Percentiles rank a stretch among this genome's conserved stretches.
phyloP scores from a whole-genome alignment of 1,140 invertebrate species.

The Zaprionus taronus region DNA sequence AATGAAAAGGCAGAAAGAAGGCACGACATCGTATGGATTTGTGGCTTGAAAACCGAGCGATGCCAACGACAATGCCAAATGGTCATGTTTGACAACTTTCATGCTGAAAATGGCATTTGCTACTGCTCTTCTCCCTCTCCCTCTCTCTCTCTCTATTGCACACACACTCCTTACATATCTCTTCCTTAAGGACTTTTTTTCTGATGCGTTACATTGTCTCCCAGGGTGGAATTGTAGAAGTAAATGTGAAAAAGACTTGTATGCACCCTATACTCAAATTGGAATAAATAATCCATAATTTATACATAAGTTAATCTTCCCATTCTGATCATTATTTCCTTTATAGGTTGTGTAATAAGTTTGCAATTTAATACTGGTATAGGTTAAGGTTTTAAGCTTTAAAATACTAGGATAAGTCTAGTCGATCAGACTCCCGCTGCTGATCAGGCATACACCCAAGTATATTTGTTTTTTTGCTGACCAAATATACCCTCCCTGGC shows the following conservation, averaged over 20 bases:
- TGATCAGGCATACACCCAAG: too few species aligned
- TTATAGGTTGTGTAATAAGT: too few species aligned
- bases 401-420: too few species aligned
- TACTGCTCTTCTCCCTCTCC: not conserved
- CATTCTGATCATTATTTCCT: too few species aligned
- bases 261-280: not conserved
- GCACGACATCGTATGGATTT: slow-evolving; percentile 68
- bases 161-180: not conserved
- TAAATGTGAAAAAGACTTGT: not conserved
- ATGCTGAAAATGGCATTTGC: slow-evolving; percentile 26
- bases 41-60: slow-evolving; percentile 65
- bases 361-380: too few species aligned
- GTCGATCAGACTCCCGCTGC: too few species aligned
- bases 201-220: slow-evolving; percentile 66
- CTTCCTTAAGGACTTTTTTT: slow-evolving; percentile 4
- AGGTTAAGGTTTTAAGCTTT: too few species aligned
- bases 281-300: not conserved
- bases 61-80: slow-evolving; percentile 52
- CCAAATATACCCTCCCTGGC: not conserved
- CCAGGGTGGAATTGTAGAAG: slow-evolving; percentile 59
- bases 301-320: too few species aligned
- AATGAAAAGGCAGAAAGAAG: slow-evolving; percentile 58
- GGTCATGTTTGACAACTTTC: slow-evolving; percentile 75
- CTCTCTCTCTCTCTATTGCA: slow-evolving; percentile 2
- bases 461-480: not conserved